Base-by-base conservation (phyloP, 2,797 vertebrate species). In the Rhodeus uyekii region DNA sequence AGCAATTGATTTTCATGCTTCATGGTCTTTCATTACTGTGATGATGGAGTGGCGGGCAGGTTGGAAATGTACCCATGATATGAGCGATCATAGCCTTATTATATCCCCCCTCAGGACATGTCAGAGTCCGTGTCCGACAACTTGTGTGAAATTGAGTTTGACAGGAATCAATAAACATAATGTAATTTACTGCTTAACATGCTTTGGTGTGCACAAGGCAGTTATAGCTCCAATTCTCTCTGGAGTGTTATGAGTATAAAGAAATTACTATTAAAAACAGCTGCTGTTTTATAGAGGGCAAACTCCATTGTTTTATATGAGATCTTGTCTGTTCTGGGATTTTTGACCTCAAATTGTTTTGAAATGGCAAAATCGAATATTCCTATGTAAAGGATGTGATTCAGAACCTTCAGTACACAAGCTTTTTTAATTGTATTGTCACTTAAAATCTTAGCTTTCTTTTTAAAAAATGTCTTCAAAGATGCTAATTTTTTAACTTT, bases 31-130 rank as follows among this genome's bases (percentile, higher is more conserved):
- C 92, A 90, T 92, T 91, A 90, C 90, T 90, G 69, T 89, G 90
- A 90, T 91, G 90, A 89, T 86, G 89, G 86, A 87, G 76, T 89
- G 88, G 89, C 90, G 86, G 89, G 86, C 89, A 90, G 92, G 89
- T 91, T 91, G 86, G 89, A 91, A 89, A 85, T 87, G 85, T 92
- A 88, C 67, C 78, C 76, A 67, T 63, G 91, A 90, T 93, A 92
- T 90, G 90, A 85, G 93, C 93, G 92, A 93, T 93, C 91, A 89
- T 93, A 93, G 92, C 89, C 91, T 94, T 90, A 92, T 93, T 93
- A 88, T 92, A 81, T 84, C 60, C 55, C 83, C 83, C 85, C 79
- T 18, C 80, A 81, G 87, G 92, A 92, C 92, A 86, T 84, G 83
- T 85, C 74, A 75, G 50, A 78, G n/a, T n/a, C 78, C 16, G 63